Evolutionary conservation across 2,888 invertebrate genomes (phyloP).

Genomic region (Sphaerophoria taeniata): DNA sequence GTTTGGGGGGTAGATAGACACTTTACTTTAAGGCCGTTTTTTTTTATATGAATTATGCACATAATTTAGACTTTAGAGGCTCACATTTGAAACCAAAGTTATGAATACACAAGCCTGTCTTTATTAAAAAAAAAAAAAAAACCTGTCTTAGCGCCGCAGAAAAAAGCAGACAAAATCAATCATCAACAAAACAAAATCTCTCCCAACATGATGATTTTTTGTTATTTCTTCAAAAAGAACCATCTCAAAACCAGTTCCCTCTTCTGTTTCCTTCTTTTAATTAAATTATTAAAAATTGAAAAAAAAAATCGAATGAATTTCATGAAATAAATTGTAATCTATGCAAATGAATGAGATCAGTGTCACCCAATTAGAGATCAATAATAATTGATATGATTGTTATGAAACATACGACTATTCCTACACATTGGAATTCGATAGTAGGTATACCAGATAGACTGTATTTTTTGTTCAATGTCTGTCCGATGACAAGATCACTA

Average conservation of each 20-base stretch:
- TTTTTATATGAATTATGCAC: too few relatives aligned
- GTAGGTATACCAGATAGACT: neutral
- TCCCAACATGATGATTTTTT: too few relatives aligned
- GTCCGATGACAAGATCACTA: conserved; percentile 13
- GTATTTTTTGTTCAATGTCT: neutral
- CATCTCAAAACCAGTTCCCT: neutral
- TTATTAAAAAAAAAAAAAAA: too few relatives aligned
- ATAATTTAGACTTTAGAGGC: too few relatives aligned
- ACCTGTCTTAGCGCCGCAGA: too few relatives aligned
- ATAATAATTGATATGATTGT: conserved; percentile 33
- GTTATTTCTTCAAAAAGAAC: neutral
- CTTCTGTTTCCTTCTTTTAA: neutral
- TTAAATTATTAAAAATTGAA: neutral
- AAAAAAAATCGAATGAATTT: neutral
- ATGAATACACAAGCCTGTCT: too few relatives aligned
- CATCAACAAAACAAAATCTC: too few relatives aligned
- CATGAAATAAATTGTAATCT: conserved; percentile 11
- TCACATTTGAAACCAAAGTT: too few relatives aligned
- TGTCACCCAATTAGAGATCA: conserved; percentile 40
- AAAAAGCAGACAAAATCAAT: too few relatives aligned
- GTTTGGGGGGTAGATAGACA: too few relatives aligned
- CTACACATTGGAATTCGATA: conserved; percentile 4
- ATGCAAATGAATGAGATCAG: conserved; percentile 45
- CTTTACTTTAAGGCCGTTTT: too few relatives aligned
- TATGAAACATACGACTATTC: conserved; percentile 28